Evolutionary conservation across 2,797 vertebrate species (phyloP), one percentile per base, ranked within the genome.

Genomic region (Acestrorhynchus altus): DNA sequence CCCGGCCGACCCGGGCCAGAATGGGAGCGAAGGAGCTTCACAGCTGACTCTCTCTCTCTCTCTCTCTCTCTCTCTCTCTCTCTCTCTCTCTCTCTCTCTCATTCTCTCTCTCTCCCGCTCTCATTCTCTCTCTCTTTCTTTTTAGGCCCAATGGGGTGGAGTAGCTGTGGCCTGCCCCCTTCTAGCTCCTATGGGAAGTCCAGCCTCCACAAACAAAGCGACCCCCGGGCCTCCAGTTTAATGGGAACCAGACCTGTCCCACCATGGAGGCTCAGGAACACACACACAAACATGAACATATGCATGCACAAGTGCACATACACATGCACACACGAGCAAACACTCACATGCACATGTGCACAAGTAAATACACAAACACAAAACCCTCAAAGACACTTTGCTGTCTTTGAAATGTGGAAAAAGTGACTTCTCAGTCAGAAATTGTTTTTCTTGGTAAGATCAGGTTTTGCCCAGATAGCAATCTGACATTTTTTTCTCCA

Each of bases 191-290:
- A 59, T 80, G 92, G 92, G 92, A 92, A 85, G 54, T 78, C 88
- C 86, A 88, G 90, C 89, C 88, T 92, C 90, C 90, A 88, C 90
- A 93, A 92, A 93, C 91, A 92, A 91, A 91, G 87, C 78, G 70
- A 89, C 86, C 81, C 81, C 88, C 68, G 71, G 88, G 90, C 90
- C 91, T 89, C 88, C 83, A 82, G 86, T 90, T 89, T 94, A 94
- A 94, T 94, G 92, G 92, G 91, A 94, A 92, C 91, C 92, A 94
- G 93, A 92, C 88, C 87, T 88, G 83, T 87, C 88, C 71, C 75
- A 87, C 82, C 85, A 89, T 87, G 86, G 81, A 89, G 86, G 86
- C 85, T 78, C 81, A 60, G 73, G 49, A 76, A 77, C 83, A 65
- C 79, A 84, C 74, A 63, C 64, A 60, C 52, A 70, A 18, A 65